Evolutionary conservation across 2,797 vertebrate species (phyloP).

Genomic region (Triplophysa yarkandensis): DNA sequence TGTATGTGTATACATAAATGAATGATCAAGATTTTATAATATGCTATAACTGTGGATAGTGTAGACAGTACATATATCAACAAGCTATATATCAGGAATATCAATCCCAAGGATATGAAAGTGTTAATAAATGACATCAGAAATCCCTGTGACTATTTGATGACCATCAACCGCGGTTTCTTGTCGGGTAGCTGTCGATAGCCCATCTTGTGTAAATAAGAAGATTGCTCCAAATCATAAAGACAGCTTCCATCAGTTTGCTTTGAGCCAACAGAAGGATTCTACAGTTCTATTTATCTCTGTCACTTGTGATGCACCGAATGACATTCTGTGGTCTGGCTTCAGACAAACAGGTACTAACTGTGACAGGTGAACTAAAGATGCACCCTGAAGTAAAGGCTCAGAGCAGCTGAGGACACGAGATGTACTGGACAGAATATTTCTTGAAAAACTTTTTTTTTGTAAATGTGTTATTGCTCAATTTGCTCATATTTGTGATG

Average conservation of each 20-base stretch:
- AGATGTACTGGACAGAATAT: constrained; percentile 26
- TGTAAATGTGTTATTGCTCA: constrained; percentile 10
- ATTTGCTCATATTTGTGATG: constrained; percentile 2
- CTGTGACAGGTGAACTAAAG: constrained; percentile 53
- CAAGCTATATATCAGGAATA: not conserved
- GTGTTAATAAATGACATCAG: not conserved
- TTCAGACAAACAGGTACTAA: constrained; percentile 45
- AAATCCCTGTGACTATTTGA: constrained; percentile 12
- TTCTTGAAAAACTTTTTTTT: constrained; percentile 30
- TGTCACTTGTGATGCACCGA: constrained; percentile 43
- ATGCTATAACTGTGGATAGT: not conserved
- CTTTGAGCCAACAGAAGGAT: constrained; percentile 6
- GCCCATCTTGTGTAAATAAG: constrained; percentile 27
- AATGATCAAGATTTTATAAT: too few species aligned
- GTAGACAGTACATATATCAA: not conserved
- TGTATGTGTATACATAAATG: too few species aligned
- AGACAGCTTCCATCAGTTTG: constrained; percentile 22
- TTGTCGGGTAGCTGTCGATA: constrained; percentile 13
- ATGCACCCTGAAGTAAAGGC: constrained; percentile 46
- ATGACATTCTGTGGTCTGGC: constrained; percentile 36
- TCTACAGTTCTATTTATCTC: constrained; percentile 24
- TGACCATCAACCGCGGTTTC: constrained; percentile 4
- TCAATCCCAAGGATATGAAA: not conserved
- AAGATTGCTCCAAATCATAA: constrained; percentile 34
- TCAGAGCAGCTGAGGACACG: constrained; percentile 33